phyloP scores from a whole-genome alignment of 2,797 vertebrate genomes.

The Tarsius wallacei region DNA sequence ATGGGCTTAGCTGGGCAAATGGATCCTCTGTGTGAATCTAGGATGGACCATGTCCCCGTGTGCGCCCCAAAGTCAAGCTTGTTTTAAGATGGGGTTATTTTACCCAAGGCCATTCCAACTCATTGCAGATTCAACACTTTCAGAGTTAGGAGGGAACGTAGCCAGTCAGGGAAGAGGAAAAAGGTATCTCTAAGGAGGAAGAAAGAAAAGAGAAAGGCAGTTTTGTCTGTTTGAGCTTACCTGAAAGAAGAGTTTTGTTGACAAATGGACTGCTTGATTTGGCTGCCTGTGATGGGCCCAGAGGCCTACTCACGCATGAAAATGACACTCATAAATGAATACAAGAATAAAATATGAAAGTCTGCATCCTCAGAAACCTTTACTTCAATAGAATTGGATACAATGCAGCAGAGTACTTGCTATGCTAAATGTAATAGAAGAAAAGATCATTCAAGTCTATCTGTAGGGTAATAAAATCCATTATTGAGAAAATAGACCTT shows the following conservation, averaged over 20 bases:
- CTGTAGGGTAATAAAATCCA: neutral
- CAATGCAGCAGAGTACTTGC: neutral
- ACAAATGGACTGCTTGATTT: neutral
- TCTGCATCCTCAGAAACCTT: neutral
- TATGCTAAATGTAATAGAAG: neutral
- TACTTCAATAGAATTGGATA: neutral
- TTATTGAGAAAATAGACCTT: constrained; percentile 45
- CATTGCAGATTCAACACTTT: neutral
- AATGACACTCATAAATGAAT: neutral
- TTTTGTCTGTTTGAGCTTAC: neutral
- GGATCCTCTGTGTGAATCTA: neutral
- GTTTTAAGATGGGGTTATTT: neutral
- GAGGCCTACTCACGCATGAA: neutral
- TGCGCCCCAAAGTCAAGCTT: neutral
- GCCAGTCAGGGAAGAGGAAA: neutral
- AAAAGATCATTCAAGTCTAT: neutral
- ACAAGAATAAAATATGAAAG: neutral
- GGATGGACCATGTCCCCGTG: neutral
- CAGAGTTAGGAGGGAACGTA: neutral
- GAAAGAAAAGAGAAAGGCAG: neutral
- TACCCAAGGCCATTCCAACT: neutral
- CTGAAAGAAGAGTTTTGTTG: neutral
- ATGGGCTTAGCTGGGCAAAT: neutral
- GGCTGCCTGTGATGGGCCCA: rapidly evolving
- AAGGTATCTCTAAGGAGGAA: neutral